Evolutionary conservation across 2,888 invertebrate genomes (phyloP), one percentile per base, ranked within the genome.

Genomic region (Odontothrips loti): DNA sequence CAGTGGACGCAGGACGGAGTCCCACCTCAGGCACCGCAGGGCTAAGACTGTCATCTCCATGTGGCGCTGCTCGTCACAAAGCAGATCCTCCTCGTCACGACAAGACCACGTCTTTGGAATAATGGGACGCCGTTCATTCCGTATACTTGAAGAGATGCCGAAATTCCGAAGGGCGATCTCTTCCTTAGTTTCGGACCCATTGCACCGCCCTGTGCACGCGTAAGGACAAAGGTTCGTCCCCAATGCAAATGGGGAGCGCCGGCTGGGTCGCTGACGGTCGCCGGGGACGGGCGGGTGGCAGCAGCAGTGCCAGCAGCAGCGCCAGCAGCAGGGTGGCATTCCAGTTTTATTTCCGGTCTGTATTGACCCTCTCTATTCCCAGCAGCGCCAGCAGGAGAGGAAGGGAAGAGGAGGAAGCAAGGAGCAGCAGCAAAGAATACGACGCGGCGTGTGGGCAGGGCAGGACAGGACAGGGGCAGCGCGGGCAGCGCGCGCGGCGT

Each of bases 311-410:
- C n/a, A 12, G 51, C 51, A 51, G 51, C 51, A 51, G 68, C 68
- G 68, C 23, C 58, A 58, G 58, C 58, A 58, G 23, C 68, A 12
- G 27, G 10, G 23, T 27, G 27, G 23, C 68, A 75, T 75, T 75
- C 27, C 23, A 75, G 68, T 75, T 75, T 75, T 75, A 75, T 75
- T 75, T 27, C 68, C 68, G 68, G 68, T 27, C 58, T 12, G 68
- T 75, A 75, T 75, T 75, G 68, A 75, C 68, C 68, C 68, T 75
- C 23, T 27, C 68, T 23, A 23, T 75, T 75, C 68, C 68, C 68
- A 9, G 68, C 6, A 27, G 68, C 68, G 27, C 1, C 68, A 23
- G 68, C 68, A 27, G 17, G 15, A 58, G 51, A 20, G 12, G 51
- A 20, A 51, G 51, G 12, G 51, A 20, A 51, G 51, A 10, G 51